These are phyloP conservation scores for Diogma glabrata DNA, from an alignment of 2,888 invertebrate genomes.

Conservation along the genomic window DNA sequence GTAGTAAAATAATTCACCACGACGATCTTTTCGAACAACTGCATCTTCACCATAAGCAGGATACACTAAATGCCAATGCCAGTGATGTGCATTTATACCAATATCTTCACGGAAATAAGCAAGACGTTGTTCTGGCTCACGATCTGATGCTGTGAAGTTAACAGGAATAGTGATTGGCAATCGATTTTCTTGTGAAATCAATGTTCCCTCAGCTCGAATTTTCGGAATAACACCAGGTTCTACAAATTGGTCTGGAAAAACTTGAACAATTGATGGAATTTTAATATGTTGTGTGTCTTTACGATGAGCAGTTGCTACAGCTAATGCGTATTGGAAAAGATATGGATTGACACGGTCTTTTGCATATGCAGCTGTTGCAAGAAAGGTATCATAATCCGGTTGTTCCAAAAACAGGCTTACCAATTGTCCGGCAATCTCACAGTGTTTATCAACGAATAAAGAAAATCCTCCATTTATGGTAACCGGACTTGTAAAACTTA, in stretches of 20 bases:
- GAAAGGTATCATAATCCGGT: conserved; percentile 46
- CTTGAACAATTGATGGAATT: conserved; percentile 61
- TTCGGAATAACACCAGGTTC: conserved; percentile 58
- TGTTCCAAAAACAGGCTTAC: conserved; percentile 57
- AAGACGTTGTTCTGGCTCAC: conserved; percentile 66
- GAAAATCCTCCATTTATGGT: conserved; percentile 44
- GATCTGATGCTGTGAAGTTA: conserved; percentile 62
- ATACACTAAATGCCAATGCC: conserved; percentile 87
- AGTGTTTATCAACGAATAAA: conserved; percentile 59
- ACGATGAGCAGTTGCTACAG: conserved; percentile 61
- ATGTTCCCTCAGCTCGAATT: conserved; percentile 55
- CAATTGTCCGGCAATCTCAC: conserved; percentile 55
- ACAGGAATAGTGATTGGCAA: conserved; percentile 53
- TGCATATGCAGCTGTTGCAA: conserved; percentile 53
- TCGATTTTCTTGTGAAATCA: conserved; percentile 37
- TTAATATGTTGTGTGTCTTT: conserved; percentile 37
- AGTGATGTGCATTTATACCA: conserved; percentile 77
- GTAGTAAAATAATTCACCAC: conserved; percentile 62
- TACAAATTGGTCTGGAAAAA: conserved; percentile 73
- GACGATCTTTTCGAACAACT: conserved; percentile 59
- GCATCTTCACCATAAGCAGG: conserved; percentile 52
- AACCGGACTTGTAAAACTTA: conserved; percentile 26
- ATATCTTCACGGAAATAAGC: conserved; percentile 80
- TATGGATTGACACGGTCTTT: conserved; percentile 67
- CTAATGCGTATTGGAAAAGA: conserved; percentile 66